These are phyloP conservation scores for Drosophila tripunctata DNA, from an alignment of 2,888 invertebrate species.

Conservation along the genomic window DNA sequence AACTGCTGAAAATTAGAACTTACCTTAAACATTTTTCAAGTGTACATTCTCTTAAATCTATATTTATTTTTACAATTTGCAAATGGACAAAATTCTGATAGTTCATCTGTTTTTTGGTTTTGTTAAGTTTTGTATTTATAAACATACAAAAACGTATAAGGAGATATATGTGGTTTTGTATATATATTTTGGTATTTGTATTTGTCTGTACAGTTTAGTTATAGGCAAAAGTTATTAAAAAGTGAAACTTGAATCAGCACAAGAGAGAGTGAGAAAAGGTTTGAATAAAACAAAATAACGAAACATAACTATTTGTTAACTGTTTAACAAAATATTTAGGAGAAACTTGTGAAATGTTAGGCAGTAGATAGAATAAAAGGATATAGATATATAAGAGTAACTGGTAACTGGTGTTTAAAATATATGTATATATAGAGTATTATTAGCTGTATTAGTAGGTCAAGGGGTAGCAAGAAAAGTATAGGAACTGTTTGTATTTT, in stretches of 20 bases:
- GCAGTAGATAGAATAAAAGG: conserved; percentile 44
- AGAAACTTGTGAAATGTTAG: conserved; percentile 35
- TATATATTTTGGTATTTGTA: conserved; percentile 13
- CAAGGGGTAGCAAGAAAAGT: conserved; percentile 12
- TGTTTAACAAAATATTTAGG: conserved; percentile 33
- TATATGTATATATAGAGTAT: conserved; percentile 29
- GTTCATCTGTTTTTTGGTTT: conserved; percentile 9
- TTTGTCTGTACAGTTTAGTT: conserved; percentile 51
- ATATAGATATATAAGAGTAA: conserved; percentile 13
- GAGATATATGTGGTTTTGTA: conserved; percentile 40
- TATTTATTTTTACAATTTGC: conserved; percentile 15
- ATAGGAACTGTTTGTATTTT: conserved; percentile 3
- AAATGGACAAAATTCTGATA: conserved; percentile 63
- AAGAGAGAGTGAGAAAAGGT: conserved; percentile 48
- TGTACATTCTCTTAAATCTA: background rate
- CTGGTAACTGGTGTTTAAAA: conserved; percentile 39
- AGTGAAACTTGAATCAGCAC: conserved; percentile 48
- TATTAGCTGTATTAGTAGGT: conserved; percentile 10
- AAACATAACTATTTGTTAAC: conserved; percentile 8
- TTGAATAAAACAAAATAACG: conserved; percentile 3
- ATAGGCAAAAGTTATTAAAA: conserved; percentile 41
- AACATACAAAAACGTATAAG: conserved; percentile 71
- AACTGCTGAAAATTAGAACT: conserved; percentile 33
- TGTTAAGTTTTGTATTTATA: conserved; percentile 20
- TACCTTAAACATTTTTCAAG: conserved; percentile 37